Conservation (phyloP, 2,797 vertebrate genomes). For the Cercopithecus hamlyni region DNA sequence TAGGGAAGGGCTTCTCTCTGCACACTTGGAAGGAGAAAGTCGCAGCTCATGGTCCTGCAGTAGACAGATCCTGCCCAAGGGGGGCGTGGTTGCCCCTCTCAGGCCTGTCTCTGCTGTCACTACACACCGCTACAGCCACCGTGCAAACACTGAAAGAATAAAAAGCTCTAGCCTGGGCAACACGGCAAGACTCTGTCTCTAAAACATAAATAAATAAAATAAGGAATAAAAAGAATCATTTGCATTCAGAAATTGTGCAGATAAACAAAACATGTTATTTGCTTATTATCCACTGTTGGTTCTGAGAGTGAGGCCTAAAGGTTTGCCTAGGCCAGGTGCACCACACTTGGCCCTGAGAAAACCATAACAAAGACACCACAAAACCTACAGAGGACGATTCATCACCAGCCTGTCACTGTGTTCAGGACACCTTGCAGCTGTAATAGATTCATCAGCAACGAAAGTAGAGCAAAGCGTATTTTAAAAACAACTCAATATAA, state of each 20-base stretch:
- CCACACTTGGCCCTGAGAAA: neutral
- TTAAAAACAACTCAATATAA: neutral
- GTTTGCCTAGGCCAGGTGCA: neutral
- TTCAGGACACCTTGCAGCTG: fast-evolving
- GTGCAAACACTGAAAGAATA: neutral
- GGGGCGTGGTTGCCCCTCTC: neutral
- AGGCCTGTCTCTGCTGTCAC: neutral
- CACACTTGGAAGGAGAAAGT: neutral
- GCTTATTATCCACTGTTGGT: neutral
- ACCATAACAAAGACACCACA: neutral
- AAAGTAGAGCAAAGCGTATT: neutral
- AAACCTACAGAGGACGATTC: neutral
- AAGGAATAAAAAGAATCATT: neutral
- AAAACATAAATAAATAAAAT: neutral
- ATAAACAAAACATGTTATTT: no score
- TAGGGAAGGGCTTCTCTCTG: neutral
- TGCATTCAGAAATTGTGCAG: neutral
- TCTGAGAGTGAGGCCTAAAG: neutral
- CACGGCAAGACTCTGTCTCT: neutral
- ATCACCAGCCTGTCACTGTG: fast-evolving
- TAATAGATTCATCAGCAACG: neutral
- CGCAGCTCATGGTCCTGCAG: fast-evolving
- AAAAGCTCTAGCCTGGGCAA: neutral
- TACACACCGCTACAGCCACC: fast-evolving
- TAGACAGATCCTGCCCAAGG: neutral